Evolutionary conservation across 2,888 invertebrate species (phyloP), one percentile per base, ranked within the genome.

Genomic region (Strigamia crassipes): DNA sequence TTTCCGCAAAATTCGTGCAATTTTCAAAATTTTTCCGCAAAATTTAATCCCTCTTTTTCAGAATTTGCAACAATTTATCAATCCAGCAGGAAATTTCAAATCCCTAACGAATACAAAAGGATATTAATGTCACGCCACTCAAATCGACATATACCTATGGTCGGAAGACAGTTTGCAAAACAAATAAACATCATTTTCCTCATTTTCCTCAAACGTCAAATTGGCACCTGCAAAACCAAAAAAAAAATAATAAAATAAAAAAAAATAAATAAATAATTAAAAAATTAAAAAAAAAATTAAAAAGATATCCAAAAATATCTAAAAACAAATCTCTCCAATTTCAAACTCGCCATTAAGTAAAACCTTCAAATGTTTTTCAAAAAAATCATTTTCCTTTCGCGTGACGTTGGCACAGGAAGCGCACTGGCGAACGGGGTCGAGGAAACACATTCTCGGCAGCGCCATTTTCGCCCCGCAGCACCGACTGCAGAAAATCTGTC

Each of bases 371-470:
- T 89, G 88, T 82, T 87, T 87, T 66, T 89, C 88, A 85, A 89
- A 90, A 85, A 90, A 90, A 66, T 88, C 87, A 84, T 88, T 88
- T 84, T 90, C 90, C 83, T 87, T 87, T 23, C 85, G 85, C 8
- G 89, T 89, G 41, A 87, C 83, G 21, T 86, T 85, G 15, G 86
- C 85, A 85, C 90, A 90, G 13, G 84, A 83, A 9, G 85, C 84
- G 85, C 90, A 90, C 46, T 89, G 86, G 46, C 90, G 85, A 12
- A 90, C 90, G 18, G 90, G 90, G 84, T 90, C 90, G 12, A 90
- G 87, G 85, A 90, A 90, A 84, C 88, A 88, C 89, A 90, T 89
- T 51, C 90, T 85, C 1, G 88, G 89, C 56, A 90, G 86, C 3
- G 86, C 85, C 38, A 89, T 84, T 83, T 87, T 88, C 15, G 86